These are phyloP conservation scores for Brachyrhaphis roseni DNA, from an alignment of 2,797 vertebrate genomes.

Conservation along the genomic window DNA sequence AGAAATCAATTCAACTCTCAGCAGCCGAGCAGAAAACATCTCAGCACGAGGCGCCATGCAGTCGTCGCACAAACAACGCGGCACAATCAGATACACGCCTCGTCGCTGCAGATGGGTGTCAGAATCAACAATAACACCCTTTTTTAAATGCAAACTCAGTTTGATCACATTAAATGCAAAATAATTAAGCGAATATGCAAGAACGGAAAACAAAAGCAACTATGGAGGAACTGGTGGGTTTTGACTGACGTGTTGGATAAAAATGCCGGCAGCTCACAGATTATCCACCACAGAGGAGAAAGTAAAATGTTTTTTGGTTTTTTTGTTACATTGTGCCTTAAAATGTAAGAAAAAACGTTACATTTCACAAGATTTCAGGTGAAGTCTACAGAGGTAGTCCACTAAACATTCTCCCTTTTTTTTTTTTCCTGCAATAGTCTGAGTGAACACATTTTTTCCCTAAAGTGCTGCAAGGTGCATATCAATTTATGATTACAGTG, in stretches of 20 bases:
- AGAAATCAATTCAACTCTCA: constrained; percentile 16
- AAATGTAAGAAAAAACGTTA: neutral
- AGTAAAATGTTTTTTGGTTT: neutral
- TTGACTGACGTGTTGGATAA: neutral
- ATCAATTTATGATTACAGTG: neutral
- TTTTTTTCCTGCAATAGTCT: neutral
- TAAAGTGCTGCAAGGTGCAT: neutral
- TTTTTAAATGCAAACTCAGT: neutral
- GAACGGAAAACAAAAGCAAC: neutral
- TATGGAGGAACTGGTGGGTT: neutral
- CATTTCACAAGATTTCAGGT: neutral
- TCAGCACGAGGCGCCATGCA: neutral
- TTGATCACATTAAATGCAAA: neutral
- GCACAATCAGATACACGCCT: neutral
- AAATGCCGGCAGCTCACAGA: neutral
- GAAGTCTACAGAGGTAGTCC: neutral
- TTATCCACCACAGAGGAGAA: neutral
- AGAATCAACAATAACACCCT: neutral
- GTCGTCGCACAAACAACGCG: neutral
- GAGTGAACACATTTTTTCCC: neutral
- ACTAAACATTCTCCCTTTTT: neutral
- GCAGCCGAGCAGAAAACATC: constrained; percentile 17
- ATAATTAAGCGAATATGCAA: neutral
- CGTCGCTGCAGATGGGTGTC: neutral
- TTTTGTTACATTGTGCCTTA: neutral